Evolutionary conservation across 2,797 vertebrate species (phyloP).

Genomic region (Protosalanx chinensis): DNA sequence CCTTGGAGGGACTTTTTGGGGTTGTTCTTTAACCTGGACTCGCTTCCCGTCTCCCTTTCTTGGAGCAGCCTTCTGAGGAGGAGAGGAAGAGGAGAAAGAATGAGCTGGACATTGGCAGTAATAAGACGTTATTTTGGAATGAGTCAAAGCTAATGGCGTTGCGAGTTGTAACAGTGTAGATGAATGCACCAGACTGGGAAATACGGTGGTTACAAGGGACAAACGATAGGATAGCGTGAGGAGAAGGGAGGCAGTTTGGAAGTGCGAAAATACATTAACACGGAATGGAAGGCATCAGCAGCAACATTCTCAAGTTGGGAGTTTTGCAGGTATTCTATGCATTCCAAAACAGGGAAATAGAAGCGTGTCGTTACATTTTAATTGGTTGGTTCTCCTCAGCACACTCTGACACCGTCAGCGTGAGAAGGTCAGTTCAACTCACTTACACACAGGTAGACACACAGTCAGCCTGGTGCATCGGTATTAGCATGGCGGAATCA

Average conservation of each 20-base stretch:
- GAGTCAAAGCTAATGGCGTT: too few species aligned
- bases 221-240: not conserved
- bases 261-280: not conserved
- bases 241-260: not conserved
- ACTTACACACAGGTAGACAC: slow-evolving; percentile 39
- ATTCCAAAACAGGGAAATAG: not conserved
- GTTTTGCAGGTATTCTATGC: not conserved
- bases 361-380: not conserved
- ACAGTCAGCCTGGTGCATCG: slow-evolving; percentile 37
- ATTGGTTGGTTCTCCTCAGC: slow-evolving; percentile 41
- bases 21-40: slow-evolving; percentile 34
- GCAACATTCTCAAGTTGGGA: not conserved
- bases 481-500: slow-evolving; percentile 56
- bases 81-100: slow-evolving; percentile 18
- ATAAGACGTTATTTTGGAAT: too few species aligned
- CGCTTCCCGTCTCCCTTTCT: slow-evolving; percentile 43
- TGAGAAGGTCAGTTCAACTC: slow-evolving; percentile 44
- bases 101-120: not conserved
- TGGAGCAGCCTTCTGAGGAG: slow-evolving; percentile 49
- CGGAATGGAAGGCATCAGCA: not conserved
- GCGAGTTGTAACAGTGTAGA: not conserved
- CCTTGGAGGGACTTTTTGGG: slow-evolving; percentile 58
- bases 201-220: not conserved
- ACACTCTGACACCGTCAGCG: slow-evolving; percentile 33
- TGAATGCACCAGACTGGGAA: not conserved